These are phyloP conservation scores for Sphenodon punctatus DNA, from an alignment of 2,797 vertebrate genomes.

Conservation along the genomic window DNA sequence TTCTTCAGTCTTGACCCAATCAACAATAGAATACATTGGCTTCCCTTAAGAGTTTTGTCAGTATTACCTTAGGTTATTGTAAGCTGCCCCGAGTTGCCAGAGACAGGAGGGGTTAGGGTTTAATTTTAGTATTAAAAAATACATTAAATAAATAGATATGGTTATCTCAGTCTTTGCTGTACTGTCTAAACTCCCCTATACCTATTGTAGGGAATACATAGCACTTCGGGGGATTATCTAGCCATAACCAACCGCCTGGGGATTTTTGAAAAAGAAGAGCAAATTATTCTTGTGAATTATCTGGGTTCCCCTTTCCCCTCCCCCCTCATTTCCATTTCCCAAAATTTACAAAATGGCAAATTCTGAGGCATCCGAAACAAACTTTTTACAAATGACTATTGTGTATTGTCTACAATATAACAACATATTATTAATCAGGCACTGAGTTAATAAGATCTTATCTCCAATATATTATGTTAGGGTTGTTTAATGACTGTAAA, in stretches of 20 bases:
- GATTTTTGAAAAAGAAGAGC: no score
- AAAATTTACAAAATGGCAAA: no score
- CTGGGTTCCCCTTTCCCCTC: no score
- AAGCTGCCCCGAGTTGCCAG: no score
- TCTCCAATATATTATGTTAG: neutral
- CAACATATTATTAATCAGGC: neutral
- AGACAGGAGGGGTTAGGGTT: no score
- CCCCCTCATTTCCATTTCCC: no score
- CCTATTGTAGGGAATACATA: neutral
- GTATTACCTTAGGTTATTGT: no score
- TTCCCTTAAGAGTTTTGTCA: neutral
- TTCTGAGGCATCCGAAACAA: no score
- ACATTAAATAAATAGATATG: neutral
- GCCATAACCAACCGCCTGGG: neutral
- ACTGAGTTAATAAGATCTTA: neutral
- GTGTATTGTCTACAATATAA: neutral
- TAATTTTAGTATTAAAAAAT: no score
- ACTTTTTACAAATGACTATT: neutral
- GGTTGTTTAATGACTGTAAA: conserved; percentile 12
- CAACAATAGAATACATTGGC: neutral
- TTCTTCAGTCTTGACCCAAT: neutral
- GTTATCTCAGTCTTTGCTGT: neutral
- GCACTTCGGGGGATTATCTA: neutral
- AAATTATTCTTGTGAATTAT: no score
- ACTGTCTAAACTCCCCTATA: neutral